Percentiles rank a stretch among this genome's conserved stretches.
Conservation (phyloP, 2,113 vertebrate species). For the Oncorhynchus gorbuscha region DNA sequence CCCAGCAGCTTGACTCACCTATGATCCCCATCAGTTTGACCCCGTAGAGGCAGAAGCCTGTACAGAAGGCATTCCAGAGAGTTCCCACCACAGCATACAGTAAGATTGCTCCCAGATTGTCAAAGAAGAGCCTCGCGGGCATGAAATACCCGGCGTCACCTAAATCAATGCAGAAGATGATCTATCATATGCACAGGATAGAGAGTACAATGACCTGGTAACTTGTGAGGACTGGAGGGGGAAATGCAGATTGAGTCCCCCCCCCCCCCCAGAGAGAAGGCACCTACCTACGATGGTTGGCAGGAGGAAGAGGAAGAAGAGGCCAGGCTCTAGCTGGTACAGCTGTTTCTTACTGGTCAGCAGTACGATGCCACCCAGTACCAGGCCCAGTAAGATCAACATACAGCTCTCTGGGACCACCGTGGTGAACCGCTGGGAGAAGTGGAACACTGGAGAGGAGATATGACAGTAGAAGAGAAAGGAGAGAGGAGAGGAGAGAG, state of each 20-base stretch:
- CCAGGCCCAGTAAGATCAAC: slow-evolving; percentile 92
- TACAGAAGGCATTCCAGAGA: slow-evolving; percentile 93
- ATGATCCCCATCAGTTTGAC: slow-evolving; percentile 77
- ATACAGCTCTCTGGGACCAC: slow-evolving; percentile 94
- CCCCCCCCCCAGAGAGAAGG: no score
- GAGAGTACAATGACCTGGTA: no score
- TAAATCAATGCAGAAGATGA: no score
- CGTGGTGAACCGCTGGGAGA: slow-evolving; percentile 90
- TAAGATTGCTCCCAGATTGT: slow-evolving; percentile 94
- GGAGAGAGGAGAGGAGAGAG: no score
- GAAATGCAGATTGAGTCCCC: no score
- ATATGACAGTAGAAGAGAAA: not conserved
- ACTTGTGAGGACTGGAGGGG: no score
- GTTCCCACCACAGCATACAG: slow-evolving; percentile 92
- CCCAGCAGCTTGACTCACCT: slow-evolving; percentile 68
- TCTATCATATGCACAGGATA: no score
- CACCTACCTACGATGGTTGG: slow-evolving; percentile 84
- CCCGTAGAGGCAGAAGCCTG: slow-evolving; percentile 86
- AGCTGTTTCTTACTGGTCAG: slow-evolving; percentile 90
- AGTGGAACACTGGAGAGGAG: slow-evolving; percentile 84
- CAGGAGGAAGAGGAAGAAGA: slow-evolving; percentile 96
- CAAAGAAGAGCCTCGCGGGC: slow-evolving; percentile 93
- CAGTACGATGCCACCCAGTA: slow-evolving; percentile 89
- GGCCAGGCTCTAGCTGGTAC: slow-evolving; percentile 91
- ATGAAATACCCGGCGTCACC: slow-evolving; percentile 95